These are phyloP conservation scores for Dynastes tityus DNA, from an alignment of 2,888 invertebrate genomes.

Conservation along the genomic window DNA sequence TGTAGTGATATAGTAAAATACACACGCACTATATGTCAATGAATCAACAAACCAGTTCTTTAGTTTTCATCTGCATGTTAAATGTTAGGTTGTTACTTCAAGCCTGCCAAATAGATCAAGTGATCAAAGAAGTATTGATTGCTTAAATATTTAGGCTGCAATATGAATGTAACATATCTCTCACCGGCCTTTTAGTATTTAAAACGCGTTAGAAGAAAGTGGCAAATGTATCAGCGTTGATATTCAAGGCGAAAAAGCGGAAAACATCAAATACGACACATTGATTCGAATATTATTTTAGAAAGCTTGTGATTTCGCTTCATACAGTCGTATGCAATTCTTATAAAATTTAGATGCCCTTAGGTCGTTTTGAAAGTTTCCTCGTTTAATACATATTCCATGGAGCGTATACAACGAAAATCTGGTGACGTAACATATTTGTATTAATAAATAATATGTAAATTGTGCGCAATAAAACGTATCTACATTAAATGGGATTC, in stretches of 20 bases:
- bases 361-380: slow-evolving; percentile 1
- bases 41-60: too few species aligned
- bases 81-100: too few species aligned
- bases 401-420: too few species aligned
- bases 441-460: too few species aligned
- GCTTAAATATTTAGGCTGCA: too few species aligned
- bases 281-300: background rate
- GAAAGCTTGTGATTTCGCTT: slow-evolving; percentile 1
- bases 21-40: too few species aligned
- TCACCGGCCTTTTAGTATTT: background rate
- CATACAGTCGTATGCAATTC: background rate
- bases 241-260: background rate
- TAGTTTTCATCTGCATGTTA: too few species aligned
- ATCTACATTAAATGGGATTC: background rate
- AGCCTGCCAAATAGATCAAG: too few species aligned
- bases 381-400: background rate
- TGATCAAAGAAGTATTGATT: too few species aligned
- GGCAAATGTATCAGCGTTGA: background rate
- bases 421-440: too few species aligned
- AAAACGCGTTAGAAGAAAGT: background rate
- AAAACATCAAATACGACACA: background rate
- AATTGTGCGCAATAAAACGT: too few species aligned
- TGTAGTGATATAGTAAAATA: too few species aligned
- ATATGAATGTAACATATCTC: background rate
- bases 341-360: background rate